Conservation (phyloP, 2,888 invertebrate species). For the Caenorhabditis sp. region DNA sequence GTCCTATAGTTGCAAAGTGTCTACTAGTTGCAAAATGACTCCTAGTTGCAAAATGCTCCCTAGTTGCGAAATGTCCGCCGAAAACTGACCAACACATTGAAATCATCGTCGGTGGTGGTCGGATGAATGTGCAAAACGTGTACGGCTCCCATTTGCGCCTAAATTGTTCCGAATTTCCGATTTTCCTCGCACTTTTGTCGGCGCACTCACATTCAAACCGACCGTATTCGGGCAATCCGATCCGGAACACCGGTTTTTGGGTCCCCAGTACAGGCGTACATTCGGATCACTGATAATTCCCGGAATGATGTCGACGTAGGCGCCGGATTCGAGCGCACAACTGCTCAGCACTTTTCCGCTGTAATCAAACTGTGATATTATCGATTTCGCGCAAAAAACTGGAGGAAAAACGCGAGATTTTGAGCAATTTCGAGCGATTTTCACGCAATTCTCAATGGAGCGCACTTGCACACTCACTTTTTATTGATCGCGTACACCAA, state of each 20-base stretch:
- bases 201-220: conserved; percentile 11
- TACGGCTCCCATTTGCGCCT: conserved; percentile 64
- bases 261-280: conserved; percentile 68
- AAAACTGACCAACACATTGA: conserved; percentile 51
- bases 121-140: conserved; percentile 63
- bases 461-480: conserved; percentile 14
- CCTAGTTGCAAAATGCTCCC: no score
- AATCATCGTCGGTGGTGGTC: conserved; percentile 44
- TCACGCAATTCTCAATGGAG: neutral
- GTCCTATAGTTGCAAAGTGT: no score
- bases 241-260: conserved; percentile 58
- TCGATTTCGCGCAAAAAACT: neutral
- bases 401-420: no score
- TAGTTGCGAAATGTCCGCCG: no score
- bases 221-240: conserved; percentile 49
- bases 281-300: conserved; percentile 68
- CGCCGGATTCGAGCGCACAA: conserved; percentile 52
- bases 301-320: conserved; percentile 70
- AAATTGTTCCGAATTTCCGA: conserved; percentile 20
- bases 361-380: neutral
- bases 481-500: conserved; percentile 57
- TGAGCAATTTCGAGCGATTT: no score
- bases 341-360: conserved; percentile 53
- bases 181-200: neutral
- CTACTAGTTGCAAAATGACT: no score